Conservation (phyloP, 2,797 vertebrate genomes). For the Mormyrus hasselquistii region DNA sequence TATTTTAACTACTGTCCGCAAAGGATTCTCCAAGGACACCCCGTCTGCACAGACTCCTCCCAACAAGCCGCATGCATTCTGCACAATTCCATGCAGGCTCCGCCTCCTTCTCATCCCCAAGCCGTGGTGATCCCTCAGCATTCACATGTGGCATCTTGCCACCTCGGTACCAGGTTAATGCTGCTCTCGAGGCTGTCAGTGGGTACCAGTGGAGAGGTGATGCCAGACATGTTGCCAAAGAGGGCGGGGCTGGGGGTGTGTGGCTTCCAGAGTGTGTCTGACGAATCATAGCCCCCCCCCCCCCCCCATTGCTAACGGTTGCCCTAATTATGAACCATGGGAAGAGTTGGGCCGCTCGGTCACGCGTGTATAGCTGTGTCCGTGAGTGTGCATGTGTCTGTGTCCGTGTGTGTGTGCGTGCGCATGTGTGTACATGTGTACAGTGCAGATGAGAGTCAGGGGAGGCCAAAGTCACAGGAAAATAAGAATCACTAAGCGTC, state of each 20-base stretch:
- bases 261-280: not conserved
- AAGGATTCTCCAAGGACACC: slow-evolving; percentile 42
- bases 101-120: not conserved
- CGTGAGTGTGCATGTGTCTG: not conserved
- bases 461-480: slow-evolving; percentile 69
- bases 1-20: slow-evolving; percentile 30
- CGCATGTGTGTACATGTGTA: slow-evolving; percentile 35
- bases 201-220: not conserved
- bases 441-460: slow-evolving; percentile 46
- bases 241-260: not conserved
- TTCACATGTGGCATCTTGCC: not conserved
- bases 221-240: not conserved
- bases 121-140: not conserved
- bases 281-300: not conserved
- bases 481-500: slow-evolving; percentile 78
- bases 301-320: not conserved
- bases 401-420: not conserved
- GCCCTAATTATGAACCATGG: not conserved
- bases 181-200: not conserved
- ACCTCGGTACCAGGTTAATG: not conserved
- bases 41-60: not conserved
- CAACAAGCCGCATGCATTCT: not conserved
- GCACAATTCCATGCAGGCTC: not conserved
- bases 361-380: slow-evolving; percentile 19
- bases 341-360: not conserved